Conservation (phyloP, 2,888 invertebrate genomes). For the Himalopsyche japonica region DNA sequence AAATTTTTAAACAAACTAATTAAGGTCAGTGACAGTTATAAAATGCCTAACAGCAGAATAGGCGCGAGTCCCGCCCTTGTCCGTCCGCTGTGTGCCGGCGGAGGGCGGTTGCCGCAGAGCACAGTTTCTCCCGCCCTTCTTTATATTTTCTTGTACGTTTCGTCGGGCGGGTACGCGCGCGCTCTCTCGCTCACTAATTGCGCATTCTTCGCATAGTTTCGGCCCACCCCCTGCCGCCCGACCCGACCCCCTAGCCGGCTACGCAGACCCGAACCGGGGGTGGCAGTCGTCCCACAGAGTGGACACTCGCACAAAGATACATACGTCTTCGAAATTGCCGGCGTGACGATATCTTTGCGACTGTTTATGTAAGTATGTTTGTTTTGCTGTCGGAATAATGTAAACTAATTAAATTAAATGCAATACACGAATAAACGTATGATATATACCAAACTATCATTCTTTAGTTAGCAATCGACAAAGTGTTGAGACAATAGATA, state of each 20-base stretch:
- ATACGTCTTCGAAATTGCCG: conserved; percentile 42
- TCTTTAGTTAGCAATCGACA: too few relatives aligned
- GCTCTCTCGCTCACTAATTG: conserved; percentile 88
- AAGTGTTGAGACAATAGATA: too few relatives aligned
- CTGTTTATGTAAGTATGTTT: conserved; percentile 42
- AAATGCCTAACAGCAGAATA: neutral
- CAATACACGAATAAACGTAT: neutral
- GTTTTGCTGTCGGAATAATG: conserved; percentile 26
- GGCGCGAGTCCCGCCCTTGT: neutral
- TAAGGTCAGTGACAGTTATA: neutral
- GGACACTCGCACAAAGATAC: conserved; percentile 42
- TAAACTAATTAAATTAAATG: conserved; percentile 24
- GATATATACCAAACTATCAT: too few relatives aligned
- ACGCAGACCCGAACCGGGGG: conserved; percentile 20
- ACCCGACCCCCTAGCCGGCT: conserved; percentile 42
- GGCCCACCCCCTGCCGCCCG: conserved; percentile 68
- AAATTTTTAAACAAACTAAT: conserved; percentile 43
- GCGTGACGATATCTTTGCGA: conserved; percentile 44
- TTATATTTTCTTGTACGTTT: conserved; percentile 70
- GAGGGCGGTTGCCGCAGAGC: conserved; percentile 45
- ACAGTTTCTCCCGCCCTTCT: conserved; percentile 65
- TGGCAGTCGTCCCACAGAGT: conserved; percentile 36
- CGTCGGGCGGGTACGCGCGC: conserved; percentile 59
- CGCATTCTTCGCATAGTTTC: conserved; percentile 97
- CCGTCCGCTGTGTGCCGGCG: neutral